Evolutionary conservation across 2,797 vertebrate species (phyloP).

Genomic region (Acanthurus leucopareius): DNA sequence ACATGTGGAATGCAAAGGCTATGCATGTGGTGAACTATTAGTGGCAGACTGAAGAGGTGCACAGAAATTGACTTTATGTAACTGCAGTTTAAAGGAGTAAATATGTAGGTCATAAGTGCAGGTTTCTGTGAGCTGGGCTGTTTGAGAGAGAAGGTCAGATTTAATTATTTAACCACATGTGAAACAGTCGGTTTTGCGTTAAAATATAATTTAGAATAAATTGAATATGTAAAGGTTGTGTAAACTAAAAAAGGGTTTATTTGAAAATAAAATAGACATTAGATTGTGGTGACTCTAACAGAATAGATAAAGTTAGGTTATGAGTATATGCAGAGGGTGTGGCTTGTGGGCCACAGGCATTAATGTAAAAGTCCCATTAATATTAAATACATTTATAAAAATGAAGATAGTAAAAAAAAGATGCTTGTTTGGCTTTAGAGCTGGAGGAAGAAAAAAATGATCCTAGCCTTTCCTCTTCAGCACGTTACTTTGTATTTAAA

Average conservation of each 20-base stretch:
- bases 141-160: constrained; percentile 34
- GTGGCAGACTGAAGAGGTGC: constrained; percentile 63
- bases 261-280: background rate
- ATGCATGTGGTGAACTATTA: constrained; percentile 73
- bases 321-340: too few species aligned
- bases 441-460: too few species aligned
- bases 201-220: background rate
- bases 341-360: too few species aligned
- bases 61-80: constrained; percentile 65
- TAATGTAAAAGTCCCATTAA: background rate
- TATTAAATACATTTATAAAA: too few species aligned
- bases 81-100: constrained; percentile 71
- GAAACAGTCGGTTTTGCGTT: background rate
- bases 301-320: background rate
- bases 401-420: too few species aligned
- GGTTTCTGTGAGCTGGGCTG: constrained; percentile 43
- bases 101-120: constrained; percentile 72
- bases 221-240: background rate
- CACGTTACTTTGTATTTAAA: background rate
- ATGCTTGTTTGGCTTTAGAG: too few species aligned
- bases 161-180: constrained; percentile 38
- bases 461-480: too few species aligned
- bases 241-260: background rate
- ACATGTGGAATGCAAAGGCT: constrained; percentile 49
- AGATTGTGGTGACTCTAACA: background rate